Evolutionary conservation across 2,113 vertebrate genomes (phyloP).

Genomic region (Equus quagga): DNA sequence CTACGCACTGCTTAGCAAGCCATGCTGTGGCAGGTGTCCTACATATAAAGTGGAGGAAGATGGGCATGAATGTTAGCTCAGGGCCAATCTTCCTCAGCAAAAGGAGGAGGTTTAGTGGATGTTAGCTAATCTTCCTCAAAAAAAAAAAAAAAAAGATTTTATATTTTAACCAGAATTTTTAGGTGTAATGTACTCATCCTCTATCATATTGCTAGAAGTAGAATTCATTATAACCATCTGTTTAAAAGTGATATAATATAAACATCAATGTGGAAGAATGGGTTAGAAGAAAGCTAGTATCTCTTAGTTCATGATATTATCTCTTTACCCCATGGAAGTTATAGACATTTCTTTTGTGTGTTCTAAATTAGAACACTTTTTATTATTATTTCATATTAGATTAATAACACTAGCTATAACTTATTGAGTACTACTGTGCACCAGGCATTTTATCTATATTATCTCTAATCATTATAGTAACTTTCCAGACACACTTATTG

Average conservation of each 20-base stretch:
- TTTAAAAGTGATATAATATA: not conserved
- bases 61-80: no score
- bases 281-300: not conserved
- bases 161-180: not conserved
- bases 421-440: not conserved
- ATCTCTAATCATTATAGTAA: constrained; percentile 8
- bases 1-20: no score
- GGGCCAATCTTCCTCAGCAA: no score
- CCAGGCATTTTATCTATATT: not conserved
- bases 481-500: not conserved
- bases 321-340: not conserved
- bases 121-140: no score
- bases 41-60: no score
- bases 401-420: not conserved
- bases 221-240: not conserved
- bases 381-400: not conserved
- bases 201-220: not conserved
- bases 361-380: not conserved
- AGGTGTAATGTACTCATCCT: not conserved
- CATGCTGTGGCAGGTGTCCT: no score
- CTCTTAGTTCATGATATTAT: not conserved
- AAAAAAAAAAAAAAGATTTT: not conserved
- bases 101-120: no score
- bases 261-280: not conserved
- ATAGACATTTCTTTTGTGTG: not conserved